Evolutionary conservation across 2,797 vertebrate species (phyloP).

Genomic region (Alauda arvensis): DNA sequence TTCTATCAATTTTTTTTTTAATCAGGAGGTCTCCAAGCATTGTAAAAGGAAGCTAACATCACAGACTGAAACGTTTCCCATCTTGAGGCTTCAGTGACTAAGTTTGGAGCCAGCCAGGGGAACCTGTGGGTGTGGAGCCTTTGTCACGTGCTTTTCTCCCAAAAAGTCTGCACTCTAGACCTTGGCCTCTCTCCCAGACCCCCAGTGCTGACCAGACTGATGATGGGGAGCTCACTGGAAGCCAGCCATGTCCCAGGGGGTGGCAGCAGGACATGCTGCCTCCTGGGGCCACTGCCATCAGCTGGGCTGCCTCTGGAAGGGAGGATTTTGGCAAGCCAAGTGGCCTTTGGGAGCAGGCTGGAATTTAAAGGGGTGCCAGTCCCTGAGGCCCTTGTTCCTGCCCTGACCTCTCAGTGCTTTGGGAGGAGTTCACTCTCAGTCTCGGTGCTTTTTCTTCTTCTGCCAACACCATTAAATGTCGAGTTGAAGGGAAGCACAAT

Average conservation of each 20-base stretch:
- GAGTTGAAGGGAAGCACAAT: constrained; percentile 9
- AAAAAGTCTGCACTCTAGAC: background rate
- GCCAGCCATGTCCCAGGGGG: background rate
- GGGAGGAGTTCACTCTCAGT: background rate
- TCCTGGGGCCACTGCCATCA: background rate
- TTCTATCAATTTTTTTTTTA: background rate
- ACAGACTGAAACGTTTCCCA: background rate
- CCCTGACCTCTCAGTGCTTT: background rate
- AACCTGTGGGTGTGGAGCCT: background rate
- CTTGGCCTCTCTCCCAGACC: background rate
- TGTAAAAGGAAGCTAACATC: background rate
- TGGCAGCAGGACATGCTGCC: background rate
- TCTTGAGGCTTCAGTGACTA: background rate
- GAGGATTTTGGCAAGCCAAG: background rate
- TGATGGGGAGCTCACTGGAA: background rate
- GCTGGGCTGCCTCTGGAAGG: background rate
- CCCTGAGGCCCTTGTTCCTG: background rate
- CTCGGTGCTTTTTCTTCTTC: background rate
- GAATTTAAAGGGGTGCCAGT: background rate
- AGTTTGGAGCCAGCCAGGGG: background rate
- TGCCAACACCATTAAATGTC: background rate
- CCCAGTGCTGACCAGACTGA: background rate
- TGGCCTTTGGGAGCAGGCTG: background rate
- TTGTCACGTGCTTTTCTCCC: background rate
- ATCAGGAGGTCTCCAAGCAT: background rate